These are phyloP conservation scores for Ophraella communa DNA, from an alignment of 2,888 invertebrate species.

Conservation along the genomic window DNA sequence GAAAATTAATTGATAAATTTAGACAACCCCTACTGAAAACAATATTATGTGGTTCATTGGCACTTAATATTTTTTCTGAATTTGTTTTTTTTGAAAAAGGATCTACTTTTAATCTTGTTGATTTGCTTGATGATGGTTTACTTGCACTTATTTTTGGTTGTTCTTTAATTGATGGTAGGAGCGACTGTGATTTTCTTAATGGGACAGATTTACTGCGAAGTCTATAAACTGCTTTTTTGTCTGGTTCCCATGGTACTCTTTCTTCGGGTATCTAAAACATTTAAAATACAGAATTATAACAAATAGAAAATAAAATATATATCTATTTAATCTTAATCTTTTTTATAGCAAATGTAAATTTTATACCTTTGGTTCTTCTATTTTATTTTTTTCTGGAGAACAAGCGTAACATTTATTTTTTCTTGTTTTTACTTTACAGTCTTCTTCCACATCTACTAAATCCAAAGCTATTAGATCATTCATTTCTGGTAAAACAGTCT, in stretches of 20 bases:
- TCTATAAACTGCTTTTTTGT: slow-evolving; percentile 47
- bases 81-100: background rate
- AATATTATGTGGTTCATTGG: slow-evolving; percentile 50
- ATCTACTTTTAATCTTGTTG: background rate
- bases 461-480: slow-evolving; percentile 36
- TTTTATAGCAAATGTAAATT: too few relatives aligned
- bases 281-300: background rate
- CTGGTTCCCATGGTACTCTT: slow-evolving; percentile 58
- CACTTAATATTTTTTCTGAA: slow-evolving; percentile 15
- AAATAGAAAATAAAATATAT: background rate
- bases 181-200: slow-evolving; percentile 33
- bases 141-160: slow-evolving; percentile 13
- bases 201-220: slow-evolving; percentile 51
- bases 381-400: slow-evolving; percentile 31
- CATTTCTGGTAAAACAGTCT: slow-evolving; percentile 37
- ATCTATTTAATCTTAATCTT: too few relatives aligned
- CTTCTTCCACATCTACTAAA: slow-evolving; percentile 29
- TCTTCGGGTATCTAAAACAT: slow-evolving; percentile 55
- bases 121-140: slow-evolving; percentile 25
- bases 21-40: slow-evolving; percentile 54
- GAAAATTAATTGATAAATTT: slow-evolving; percentile 56
- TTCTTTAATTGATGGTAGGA: slow-evolving; percentile 34
- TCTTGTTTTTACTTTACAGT: slow-evolving; percentile 31
- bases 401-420: slow-evolving; percentile 46
- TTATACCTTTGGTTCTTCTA: slow-evolving; percentile 22